Evolutionary conservation across 2,797 vertebrate genomes (phyloP), one percentile per base, ranked within the genome.

Genomic region (Trachops cirrhosus): DNA sequence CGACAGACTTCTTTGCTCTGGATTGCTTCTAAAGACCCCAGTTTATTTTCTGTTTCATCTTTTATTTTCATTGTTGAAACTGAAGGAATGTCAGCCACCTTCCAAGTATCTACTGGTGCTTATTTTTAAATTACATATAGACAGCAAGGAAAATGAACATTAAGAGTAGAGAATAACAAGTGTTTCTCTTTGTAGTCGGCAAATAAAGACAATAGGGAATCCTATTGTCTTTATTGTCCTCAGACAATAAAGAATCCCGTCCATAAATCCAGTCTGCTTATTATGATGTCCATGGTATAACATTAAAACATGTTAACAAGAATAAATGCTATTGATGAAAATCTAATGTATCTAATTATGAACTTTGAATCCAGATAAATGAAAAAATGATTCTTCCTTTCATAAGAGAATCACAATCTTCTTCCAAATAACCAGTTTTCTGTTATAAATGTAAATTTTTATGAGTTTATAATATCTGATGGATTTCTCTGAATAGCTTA

Each of bases 31-130:
- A 18, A 85, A 79, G 39, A 78, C 88, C 10, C 57, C 80, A 70
- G 11, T 59, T 54, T 94, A 82, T 92, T 94, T 95, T 84, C 50
- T 54, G 73, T 70, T 95, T 94, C 48, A 50, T 75, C 46, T 91
- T 91, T 86, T 93, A 75, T 93, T 91, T 74, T 79, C 46, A 15
- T 89, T 57, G 26, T 89, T 80, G 22, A 29, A 85, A 74, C 54
- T 19, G 79, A 85, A 85, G 54, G 74, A 74, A 78, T 79, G 64
- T 26, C 12, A 94, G n/a, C 82, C 37, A 18, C 85, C 62, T 75
- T 26, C 14, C 78, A 91, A 77, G 14, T 74, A 48, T 41, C 48
- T 75, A 74, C 80, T 29, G 26, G 22, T 52, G 29, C 68, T 92
- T 64, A 80, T 68, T 92, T 95, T 52, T 71, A n/a, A 88, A 29